Base-by-base conservation (phyloP, 2,113 vertebrate species). In the Bubo blakistoni region DNA sequence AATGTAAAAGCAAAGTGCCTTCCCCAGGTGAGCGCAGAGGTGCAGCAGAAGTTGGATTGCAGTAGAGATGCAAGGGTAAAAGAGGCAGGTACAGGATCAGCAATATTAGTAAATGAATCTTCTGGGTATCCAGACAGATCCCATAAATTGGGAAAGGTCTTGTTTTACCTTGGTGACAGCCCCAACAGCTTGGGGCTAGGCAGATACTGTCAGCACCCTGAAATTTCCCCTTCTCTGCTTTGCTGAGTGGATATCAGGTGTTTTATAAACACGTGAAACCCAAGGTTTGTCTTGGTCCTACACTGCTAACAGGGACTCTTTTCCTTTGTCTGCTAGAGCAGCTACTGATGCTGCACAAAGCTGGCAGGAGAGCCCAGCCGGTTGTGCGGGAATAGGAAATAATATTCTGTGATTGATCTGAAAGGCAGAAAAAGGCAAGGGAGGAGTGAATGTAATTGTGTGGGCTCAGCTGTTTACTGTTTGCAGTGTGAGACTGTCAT, bases 1-100 rank as follows among this genome's bases (percentile, higher is more conserved):
- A 12, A 5, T 54, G 4, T 22, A n/a, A 58, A 38, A 72, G 29
- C 25, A 38, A 76, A 72, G 14, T 0, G 0, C 16, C 30, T 90
- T 72, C 15, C 13, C 10, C 1, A 7, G 8, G 10, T 8, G 58
- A 86, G 14, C 16, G 38, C 9, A 25, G 71, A 82, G 8, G 16
- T 54, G 42, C 40, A 47, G 38, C 34, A 84, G 42, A 49, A 55
- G 9, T 8, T 65, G 67, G 49, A 17, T 27, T 67, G 25, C 42
- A 44, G 30, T 21, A 34, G 55, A 74, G 7, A 29, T 49, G 19
- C 8, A 34, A 58, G 51, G 13, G 20, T 47, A 25, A 66, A 91
- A 70, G 18, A 5, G 30, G 1, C 16, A 65, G 40, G 20, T 57
- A 36, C 6, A 29, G 42, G 36, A 63, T 36, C 62, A 83, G 21